phyloP scores from a whole-genome alignment of 1,140 invertebrate genomes.

The Chrysoperla carnea region DNA sequence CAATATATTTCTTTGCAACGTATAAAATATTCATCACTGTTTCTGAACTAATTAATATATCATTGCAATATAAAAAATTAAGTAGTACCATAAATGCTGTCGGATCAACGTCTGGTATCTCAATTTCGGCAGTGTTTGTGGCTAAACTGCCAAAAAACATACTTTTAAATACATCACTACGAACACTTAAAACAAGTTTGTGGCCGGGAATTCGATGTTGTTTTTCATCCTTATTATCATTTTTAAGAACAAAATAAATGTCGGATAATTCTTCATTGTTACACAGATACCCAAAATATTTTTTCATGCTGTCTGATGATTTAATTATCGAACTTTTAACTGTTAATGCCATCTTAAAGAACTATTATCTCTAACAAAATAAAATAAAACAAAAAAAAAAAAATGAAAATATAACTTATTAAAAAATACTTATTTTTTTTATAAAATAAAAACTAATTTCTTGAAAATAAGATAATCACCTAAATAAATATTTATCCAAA shows the following conservation, averaged over 20 bases:
- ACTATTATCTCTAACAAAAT: too few species aligned
- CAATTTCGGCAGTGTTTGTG: conserved; percentile 49
- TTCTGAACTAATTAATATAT: conserved; percentile 68
- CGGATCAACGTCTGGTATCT: conserved; percentile 71
- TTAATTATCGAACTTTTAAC: too few species aligned
- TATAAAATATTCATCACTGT: conserved; percentile 78
- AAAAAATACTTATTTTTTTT: too few species aligned
- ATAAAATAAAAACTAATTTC: too few species aligned
- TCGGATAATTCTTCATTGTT: conserved; percentile 68
- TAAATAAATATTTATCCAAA: too few species aligned
- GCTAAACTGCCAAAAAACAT: conserved; percentile 68
- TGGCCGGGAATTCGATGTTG: conserved; percentile 63
- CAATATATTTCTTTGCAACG: conserved; percentile 76
- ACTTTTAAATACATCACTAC: conserved; percentile 71
- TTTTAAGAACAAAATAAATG: conserved; percentile 62
- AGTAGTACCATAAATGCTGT: conserved; percentile 52
- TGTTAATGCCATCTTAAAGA: too few species aligned
- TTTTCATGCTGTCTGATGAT: too few species aligned
- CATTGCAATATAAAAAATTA: conserved; percentile 69
- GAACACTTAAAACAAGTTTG: conserved; percentile 66
- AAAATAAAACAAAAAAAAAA: too few species aligned
- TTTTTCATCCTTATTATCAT: conserved; percentile 45
- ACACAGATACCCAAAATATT: conserved; percentile 59
- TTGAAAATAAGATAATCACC: too few species aligned
- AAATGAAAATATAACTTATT: too few species aligned